Conservation (phyloP, 2,888 invertebrate genomes). For the Sinelater perroti region DNA sequence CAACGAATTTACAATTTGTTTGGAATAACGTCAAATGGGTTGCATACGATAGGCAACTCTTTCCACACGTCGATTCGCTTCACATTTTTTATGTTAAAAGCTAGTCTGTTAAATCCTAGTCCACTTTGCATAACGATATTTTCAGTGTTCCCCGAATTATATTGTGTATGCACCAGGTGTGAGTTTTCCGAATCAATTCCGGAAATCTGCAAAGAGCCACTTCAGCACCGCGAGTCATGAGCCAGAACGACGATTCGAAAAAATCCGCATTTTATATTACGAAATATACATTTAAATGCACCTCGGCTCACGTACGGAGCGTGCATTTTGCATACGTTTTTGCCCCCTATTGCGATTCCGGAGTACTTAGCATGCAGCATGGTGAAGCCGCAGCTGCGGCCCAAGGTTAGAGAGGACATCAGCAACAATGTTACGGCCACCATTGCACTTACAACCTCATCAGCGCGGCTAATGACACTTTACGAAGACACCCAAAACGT, state of each 20-base stretch:
- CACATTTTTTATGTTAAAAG: no score
- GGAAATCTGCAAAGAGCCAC: no score
- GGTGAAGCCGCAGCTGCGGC: slow-evolving; percentile 37
- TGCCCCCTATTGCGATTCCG: slow-evolving; percentile 31
- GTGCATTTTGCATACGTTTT: slow-evolving; percentile 35
- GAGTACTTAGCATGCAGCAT: slow-evolving; percentile 39
- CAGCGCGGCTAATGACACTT: slow-evolving; percentile 35
- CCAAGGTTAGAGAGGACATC: slow-evolving; percentile 36
- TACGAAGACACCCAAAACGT: slow-evolving; percentile 30
- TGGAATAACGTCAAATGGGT: no score
- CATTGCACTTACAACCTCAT: slow-evolving; percentile 36
- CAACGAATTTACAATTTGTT: no score
- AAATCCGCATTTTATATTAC: slow-evolving; percentile 14
- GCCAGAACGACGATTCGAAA: no score
- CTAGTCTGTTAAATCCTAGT: no score
- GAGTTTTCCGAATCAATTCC: no score
- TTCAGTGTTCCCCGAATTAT: no score
- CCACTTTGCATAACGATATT: no score
- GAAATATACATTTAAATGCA: slow-evolving; percentile 31
- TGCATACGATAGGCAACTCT: no score
- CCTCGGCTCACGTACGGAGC: slow-evolving; percentile 30
- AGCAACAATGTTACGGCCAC: slow-evolving; percentile 32
- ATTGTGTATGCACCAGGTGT: no score
- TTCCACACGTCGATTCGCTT: no score
- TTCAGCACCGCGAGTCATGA: slow-evolving; percentile 3